Evolutionary conservation across 2,888 invertebrate genomes (phyloP).

Genomic region (Timema podura): DNA sequence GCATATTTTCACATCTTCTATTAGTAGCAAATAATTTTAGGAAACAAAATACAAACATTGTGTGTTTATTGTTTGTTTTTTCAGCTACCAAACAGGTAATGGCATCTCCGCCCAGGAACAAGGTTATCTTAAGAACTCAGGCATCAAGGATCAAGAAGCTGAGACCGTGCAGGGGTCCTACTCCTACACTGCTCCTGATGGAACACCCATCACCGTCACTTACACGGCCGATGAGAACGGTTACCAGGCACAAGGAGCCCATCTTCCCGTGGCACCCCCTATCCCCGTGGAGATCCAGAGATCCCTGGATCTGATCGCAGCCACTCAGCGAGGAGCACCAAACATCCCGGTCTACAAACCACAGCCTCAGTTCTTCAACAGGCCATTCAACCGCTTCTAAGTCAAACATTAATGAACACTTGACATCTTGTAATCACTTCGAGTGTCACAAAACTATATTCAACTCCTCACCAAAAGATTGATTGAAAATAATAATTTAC

Average conservation of each 20-base stretch:
- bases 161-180: conserved; percentile 55
- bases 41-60: too few species aligned
- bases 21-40: too few species aligned
- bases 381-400: too few species aligned
- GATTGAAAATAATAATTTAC: too few species aligned
- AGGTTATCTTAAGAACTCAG: conserved; percentile 66
- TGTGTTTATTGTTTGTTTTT: conserved; percentile 27
- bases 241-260: conserved; percentile 48
- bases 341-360: too few species aligned
- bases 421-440: too few species aligned
- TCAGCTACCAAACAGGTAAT: conserved; percentile 43
- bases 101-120: conserved; percentile 54
- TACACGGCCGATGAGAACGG: conserved; percentile 51
- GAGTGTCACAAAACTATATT: too few species aligned
- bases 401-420: too few species aligned
- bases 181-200: conserved; percentile 57
- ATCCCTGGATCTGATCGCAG: conserved; percentile 29
- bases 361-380: too few species aligned
- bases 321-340: conserved; percentile 22
- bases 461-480: too few species aligned
- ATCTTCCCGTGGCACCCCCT: conserved; percentile 48
- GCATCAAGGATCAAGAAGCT: conserved; percentile 38
- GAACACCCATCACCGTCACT: conserved; percentile 52
- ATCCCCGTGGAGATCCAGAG: conserved; percentile 36
- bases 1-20: too few species aligned